These are phyloP conservation scores for Tillus elongatus DNA, from an alignment of 2,888 invertebrate genomes.

Conservation along the genomic window DNA sequence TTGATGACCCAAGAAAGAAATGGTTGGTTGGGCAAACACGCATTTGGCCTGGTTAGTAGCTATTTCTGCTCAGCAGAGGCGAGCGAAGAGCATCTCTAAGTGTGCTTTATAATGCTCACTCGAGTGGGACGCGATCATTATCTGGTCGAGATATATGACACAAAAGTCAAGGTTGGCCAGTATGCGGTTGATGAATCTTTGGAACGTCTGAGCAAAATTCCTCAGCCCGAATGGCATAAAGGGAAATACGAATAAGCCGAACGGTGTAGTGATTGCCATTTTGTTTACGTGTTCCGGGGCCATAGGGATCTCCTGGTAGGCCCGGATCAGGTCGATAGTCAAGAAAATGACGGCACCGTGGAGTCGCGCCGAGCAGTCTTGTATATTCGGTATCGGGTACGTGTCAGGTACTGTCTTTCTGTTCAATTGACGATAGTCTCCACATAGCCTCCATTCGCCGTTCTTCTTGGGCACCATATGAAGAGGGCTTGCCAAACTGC, in stretches of 20 bases:
- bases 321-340: no score
- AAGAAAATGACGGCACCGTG: slow-evolving; percentile 18
- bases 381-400: slow-evolving; percentile 25
- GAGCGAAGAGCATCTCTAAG: no score
- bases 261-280: slow-evolving; percentile 8
- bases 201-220: slow-evolving; percentile 9
- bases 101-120: background rate
- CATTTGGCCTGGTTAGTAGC: background rate
- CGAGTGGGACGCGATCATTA: background rate
- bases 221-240: slow-evolving; percentile 8
- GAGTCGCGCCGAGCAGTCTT: background rate
- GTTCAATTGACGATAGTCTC: slow-evolving; percentile 29
- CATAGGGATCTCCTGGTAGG: slow-evolving; percentile 8
- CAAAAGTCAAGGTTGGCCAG: background rate
- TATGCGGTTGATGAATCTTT: slow-evolving; percentile 3
- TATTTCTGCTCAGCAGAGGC: background rate
- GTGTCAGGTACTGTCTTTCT: slow-evolving; percentile 29
- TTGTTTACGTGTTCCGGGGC: background rate
- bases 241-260: slow-evolving; percentile 10
- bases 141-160: background rate
- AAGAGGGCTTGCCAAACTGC: slow-evolving; percentile 9
- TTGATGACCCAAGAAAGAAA: slow-evolving; percentile 1
- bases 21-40: background rate
- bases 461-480: slow-evolving; percentile 25
- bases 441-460: slow-evolving; percentile 33